These are phyloP conservation scores for Neomicropteryx cornuta DNA, from an alignment of 1,140 invertebrate species.

Conservation along the genomic window DNA sequence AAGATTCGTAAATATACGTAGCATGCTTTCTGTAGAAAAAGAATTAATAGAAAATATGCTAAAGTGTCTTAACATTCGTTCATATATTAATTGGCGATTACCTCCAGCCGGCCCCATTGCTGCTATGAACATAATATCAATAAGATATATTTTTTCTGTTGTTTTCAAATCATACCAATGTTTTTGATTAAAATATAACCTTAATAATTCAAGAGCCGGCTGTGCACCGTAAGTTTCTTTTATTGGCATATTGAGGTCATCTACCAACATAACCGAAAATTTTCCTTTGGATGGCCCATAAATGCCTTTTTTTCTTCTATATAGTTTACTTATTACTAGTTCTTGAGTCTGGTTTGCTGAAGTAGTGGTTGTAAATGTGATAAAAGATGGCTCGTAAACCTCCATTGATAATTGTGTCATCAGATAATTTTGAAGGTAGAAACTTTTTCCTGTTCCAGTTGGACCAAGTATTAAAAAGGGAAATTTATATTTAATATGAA, in stretches of 20 bases:
- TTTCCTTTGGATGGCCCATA: slow-evolving; percentile 62
- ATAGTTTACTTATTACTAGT: slow-evolving; percentile 64
- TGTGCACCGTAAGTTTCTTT: slow-evolving; percentile 72
- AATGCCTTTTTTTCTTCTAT: slow-evolving; percentile 56
- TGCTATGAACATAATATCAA: slow-evolving; percentile 58
- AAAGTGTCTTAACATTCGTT: slow-evolving; percentile 69
- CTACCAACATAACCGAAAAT: slow-evolving; percentile 66
- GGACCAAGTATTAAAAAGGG: slow-evolving; percentile 66
- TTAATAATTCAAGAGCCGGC: slow-evolving; percentile 69
- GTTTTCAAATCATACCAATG: slow-evolving; percentile 71
- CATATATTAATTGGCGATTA: slow-evolving; percentile 62
- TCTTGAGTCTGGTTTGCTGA: slow-evolving; percentile 70
- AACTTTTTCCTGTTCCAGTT: slow-evolving; percentile 79
- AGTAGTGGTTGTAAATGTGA: slow-evolving; percentile 75
- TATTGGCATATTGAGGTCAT: slow-evolving; percentile 78
- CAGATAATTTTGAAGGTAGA: slow-evolving; percentile 67
- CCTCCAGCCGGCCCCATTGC: slow-evolving; percentile 75
- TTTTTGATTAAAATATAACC: slow-evolving; percentile 72
- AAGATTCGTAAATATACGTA: slow-evolving; percentile 63
- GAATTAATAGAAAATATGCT: slow-evolving; percentile 65
- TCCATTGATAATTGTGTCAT: slow-evolving; percentile 58
- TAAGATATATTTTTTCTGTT: slow-evolving; percentile 51
- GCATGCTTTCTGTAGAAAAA: slow-evolving; percentile 65
- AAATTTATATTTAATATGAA: slow-evolving; percentile 47
- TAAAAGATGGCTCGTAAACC: slow-evolving; percentile 54